Percentiles rank a stretch among this genome's conserved stretches.
These are phyloP conservation scores for Thunnus albacares DNA, from an alignment of 2,797 vertebrate genomes.

Conservation along the genomic window DNA sequence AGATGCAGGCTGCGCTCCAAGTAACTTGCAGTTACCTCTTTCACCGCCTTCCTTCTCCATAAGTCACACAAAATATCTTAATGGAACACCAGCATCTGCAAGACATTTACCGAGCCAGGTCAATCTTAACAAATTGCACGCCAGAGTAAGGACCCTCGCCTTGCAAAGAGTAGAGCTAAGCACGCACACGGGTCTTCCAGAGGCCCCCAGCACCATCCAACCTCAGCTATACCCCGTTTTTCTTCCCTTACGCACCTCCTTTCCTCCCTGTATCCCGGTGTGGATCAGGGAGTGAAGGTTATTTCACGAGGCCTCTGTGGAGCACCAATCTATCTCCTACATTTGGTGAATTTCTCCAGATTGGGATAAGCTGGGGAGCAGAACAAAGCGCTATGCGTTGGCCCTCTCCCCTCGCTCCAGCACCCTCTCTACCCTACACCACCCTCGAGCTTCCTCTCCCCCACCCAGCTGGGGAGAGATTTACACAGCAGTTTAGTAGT, in stretches of 20 bases:
- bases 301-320: constrained; percentile 90
- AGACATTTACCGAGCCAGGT: constrained; percentile 89
- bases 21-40: constrained; percentile 2
- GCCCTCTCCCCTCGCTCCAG: constrained; percentile 36
- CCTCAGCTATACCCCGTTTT: constrained; percentile 20
- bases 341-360: constrained; percentile 93
- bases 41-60: constrained; percentile 56
- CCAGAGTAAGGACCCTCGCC: constrained; percentile 85
- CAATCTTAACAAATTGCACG: constrained; percentile 89
- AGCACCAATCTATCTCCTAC: constrained; percentile 92
- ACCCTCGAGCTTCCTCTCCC: constrained; percentile 71
- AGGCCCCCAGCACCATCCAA: constrained; percentile 85
- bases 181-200: constrained; percentile 81
- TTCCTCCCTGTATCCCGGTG: constrained; percentile 81
- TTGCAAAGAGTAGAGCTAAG: constrained; percentile 89
- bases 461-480: constrained; percentile 90
- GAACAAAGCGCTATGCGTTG: constrained; percentile 89
- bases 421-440: constrained; percentile 61
- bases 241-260: constrained; percentile 7
- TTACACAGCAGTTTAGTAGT: constrained; percentile 91
- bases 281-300: constrained; percentile 90
- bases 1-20: constrained; percentile 1
- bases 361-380: constrained; percentile 87
- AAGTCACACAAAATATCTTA: constrained; percentile 81
- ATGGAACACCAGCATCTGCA: constrained; percentile 87